Percentiles rank a stretch among this genome's conserved stretches.
Conservation (phyloP, 1,140 invertebrate genomes). For the Lepidurus arcticus region DNA sequence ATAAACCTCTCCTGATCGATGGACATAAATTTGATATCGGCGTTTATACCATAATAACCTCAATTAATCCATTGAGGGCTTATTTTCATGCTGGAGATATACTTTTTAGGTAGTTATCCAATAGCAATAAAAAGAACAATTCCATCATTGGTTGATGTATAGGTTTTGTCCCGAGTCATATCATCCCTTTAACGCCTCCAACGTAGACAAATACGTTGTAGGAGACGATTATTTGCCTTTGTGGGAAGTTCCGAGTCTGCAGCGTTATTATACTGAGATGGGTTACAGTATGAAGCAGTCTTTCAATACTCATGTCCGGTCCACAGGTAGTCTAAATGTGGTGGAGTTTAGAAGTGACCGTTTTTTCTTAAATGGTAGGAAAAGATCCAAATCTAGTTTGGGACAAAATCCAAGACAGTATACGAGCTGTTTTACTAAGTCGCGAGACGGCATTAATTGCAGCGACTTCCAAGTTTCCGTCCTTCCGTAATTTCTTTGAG, state of each 20-base stretch:
- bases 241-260: constrained; percentile 84
- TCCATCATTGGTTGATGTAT: constrained; percentile 28
- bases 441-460: constrained; percentile 61
- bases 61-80: constrained; percentile 78
- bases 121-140: neutral
- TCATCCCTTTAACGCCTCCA: constrained; percentile 76
- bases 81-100: constrained; percentile 87
- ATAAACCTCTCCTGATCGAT: constrained; percentile 57
- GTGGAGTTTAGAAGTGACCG: neutral
- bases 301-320: constrained; percentile 71
- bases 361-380: constrained; percentile 43
- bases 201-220: constrained; percentile 86
- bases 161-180: constrained; percentile 90
- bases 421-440: constrained; percentile 62
- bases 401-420: constrained; percentile 71
- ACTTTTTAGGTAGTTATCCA: constrained; percentile 62
- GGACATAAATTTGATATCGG: constrained; percentile 95
- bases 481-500: constrained; percentile 80
- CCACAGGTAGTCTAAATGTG: constrained; percentile 46
- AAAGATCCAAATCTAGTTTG: constrained; percentile 70
- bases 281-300: constrained; percentile 80
- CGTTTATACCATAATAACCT: constrained; percentile 87
- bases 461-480: constrained; percentile 47
- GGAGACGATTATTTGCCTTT: constrained; percentile 90
- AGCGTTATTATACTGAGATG: constrained; percentile 65